Conservation (phyloP, 2,797 vertebrate genomes). For the Argyrosomus regius region DNA sequence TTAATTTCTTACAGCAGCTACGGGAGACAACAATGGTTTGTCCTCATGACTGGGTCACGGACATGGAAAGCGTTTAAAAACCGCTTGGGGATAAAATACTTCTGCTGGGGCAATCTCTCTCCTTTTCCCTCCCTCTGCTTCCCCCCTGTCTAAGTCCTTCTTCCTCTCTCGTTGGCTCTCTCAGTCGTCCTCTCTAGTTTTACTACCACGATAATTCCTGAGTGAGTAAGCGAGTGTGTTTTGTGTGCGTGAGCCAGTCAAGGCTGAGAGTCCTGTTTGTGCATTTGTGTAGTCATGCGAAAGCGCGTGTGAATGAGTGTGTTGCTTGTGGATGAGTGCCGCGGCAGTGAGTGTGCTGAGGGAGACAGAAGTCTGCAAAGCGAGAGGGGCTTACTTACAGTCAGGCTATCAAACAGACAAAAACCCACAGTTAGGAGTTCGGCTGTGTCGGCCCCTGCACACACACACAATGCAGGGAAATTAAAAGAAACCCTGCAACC, state of each 20-base stretch:
- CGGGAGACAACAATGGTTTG: slow-evolving; percentile 51
- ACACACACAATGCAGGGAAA: slow-evolving; percentile 38
- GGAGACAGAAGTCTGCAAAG: slow-evolving; percentile 69
- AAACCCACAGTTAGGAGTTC: slow-evolving; percentile 50
- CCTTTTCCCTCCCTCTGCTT: slow-evolving; percentile 35
- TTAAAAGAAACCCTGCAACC: slow-evolving; percentile 40
- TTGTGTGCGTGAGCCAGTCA: slow-evolving; percentile 70
- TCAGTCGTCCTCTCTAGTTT: slow-evolving; percentile 55
- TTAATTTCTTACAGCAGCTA: slow-evolving; percentile 21
- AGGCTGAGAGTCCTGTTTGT: slow-evolving; percentile 74
- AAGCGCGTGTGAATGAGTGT: slow-evolving; percentile 74
- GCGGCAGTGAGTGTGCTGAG: slow-evolving; percentile 56
- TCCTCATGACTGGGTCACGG: slow-evolving; percentile 69
- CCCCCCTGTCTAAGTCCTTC: slow-evolving; percentile 28
- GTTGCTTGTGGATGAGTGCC: slow-evolving; percentile 68
- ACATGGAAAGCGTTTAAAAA: slow-evolving; percentile 64
- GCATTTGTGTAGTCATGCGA: slow-evolving; percentile 79
- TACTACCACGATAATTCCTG: slow-evolving; percentile 73
- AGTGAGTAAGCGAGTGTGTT: slow-evolving; percentile 70
- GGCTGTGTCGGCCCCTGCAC: slow-evolving; percentile 20
- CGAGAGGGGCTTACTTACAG: slow-evolving; percentile 60
- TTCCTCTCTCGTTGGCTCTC: slow-evolving; percentile 44
- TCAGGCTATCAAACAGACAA: slow-evolving; percentile 63
- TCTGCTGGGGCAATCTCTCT: slow-evolving; percentile 51
- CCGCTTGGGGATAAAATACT: slow-evolving; percentile 61